Evolutionary conservation across 1,140 invertebrate genomes (phyloP).

Genomic region (Cyrtorhinus lividipennis): DNA sequence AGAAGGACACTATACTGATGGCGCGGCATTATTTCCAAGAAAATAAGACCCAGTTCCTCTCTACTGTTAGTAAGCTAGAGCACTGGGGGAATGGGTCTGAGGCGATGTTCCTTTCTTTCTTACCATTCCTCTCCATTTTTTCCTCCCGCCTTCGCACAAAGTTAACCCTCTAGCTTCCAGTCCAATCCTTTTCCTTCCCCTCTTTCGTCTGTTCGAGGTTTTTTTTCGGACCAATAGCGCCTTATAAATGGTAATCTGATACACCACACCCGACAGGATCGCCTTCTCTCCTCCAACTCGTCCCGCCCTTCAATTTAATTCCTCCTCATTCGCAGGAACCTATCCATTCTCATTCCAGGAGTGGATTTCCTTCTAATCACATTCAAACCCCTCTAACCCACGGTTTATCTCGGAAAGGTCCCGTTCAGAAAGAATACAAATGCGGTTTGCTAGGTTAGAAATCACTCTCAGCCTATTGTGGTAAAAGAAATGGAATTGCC

Average conservation of each 20-base stretch:
- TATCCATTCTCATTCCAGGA: background rate
- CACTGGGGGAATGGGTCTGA: background rate
- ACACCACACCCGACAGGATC: background rate
- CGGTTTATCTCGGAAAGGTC: background rate
- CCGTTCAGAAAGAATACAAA: background rate
- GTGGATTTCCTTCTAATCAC: background rate
- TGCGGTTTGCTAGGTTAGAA: background rate
- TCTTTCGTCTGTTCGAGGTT: too few relatives aligned
- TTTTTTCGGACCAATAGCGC: constrained; percentile 1
- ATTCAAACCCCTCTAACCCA: background rate
- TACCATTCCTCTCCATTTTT: background rate
- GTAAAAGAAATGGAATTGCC: background rate
- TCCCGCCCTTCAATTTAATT: constrained; percentile 3
- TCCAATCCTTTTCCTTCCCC: background rate
- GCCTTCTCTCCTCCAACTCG: background rate
- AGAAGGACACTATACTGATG: too few relatives aligned
- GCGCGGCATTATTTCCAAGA: too few relatives aligned
- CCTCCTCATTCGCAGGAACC: background rate
- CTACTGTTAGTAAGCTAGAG: too few relatives aligned
- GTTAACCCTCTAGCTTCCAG: background rate
- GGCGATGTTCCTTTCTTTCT: background rate
- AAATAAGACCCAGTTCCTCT: too few relatives aligned
- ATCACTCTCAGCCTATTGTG: background rate
- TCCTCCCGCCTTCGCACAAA: background rate
- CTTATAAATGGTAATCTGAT: constrained; percentile 10